Base-by-base conservation (phyloP, 2,888 invertebrate genomes). In the Mongoloraphidia duomilia region DNA sequence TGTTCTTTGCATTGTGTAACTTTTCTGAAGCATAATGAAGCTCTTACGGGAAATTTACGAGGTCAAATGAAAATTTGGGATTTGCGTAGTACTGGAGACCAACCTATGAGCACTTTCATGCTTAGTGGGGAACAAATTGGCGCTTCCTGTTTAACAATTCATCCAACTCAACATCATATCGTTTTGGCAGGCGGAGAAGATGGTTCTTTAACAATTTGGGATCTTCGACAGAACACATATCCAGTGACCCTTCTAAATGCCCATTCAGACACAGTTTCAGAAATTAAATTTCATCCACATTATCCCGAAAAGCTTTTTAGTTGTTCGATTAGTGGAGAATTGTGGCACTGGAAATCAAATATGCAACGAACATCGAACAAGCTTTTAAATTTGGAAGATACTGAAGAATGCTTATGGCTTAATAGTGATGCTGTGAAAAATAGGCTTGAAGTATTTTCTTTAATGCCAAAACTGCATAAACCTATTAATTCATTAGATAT, bases 1-100 rank as follows among this genome's bases (percentile, higher is more conserved):
- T 86, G 88, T 61, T 80, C 88, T 0, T 65, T 92, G 43, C 80
- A 84, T 59, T 80, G 84, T 49, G 77, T 88, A 1, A 76, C 79
- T 56, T 92, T 85, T 64, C 70, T 90, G 14, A 85, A 66, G 54
- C 78, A 79, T 59, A 74, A 73, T 57, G 79, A 89, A 75, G 73
- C 90, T 26, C 74, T 92, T 41, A 86, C 88, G 0, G 87, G 89
- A 13, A 93, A 92, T 65, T 71, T 85, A n/a, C 70, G 88, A 61
- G 93, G 93, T 0, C 85, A 90, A 59, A 82, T 94, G 74, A 91
- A 92, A 65, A 79, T 91, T 50, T 92, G 89, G 80, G 94, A 94
- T 64, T 67, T 90, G 9, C 73, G 90, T 53, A 74, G 75, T 34
- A 65, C 73, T 10, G 68, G 71, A 3, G 74, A 81, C 58, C 75